Evolutionary conservation across 1,140 invertebrate species (phyloP).

Genomic region (Rhagoletis pomonella): DNA sequence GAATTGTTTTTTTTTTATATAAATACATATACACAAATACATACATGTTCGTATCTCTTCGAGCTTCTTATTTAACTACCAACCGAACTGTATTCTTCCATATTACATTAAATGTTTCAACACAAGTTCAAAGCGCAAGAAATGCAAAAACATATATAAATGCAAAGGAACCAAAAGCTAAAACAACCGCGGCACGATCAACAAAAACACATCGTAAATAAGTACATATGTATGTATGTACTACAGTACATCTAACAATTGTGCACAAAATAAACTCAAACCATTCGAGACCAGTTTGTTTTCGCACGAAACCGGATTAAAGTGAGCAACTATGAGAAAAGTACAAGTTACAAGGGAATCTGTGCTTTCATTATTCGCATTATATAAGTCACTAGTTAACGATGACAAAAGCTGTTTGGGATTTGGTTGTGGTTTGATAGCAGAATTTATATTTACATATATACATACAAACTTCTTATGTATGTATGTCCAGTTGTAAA

Average conservation of each 20-base stretch:
- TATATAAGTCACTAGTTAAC: background rate
- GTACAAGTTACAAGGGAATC: conserved; percentile 39
- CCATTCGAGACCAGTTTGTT: conserved; percentile 48
- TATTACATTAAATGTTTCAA: background rate
- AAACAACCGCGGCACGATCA: background rate
- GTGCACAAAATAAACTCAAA: conserved; percentile 1
- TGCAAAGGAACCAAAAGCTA: background rate
- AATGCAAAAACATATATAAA: background rate
- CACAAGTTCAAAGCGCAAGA: background rate
- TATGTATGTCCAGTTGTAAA: background rate
- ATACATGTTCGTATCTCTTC: no score
- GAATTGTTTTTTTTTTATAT: no score
- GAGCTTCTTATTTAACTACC: no score
- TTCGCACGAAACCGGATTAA: conserved; percentile 56
- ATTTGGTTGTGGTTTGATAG: background rate
- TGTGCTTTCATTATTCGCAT: conserved; percentile 32
- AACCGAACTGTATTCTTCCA: background rate
- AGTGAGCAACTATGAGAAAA: conserved; percentile 41
- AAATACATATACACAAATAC: no score
- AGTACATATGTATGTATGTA: no score
- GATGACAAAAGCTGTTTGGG: background rate
- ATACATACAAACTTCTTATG: no score
- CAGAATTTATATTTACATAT: no score
- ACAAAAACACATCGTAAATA: background rate
- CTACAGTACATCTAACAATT: background rate